Percentiles rank a stretch among this genome's conserved stretches.
phyloP scores from a whole-genome alignment of 2,888 invertebrate genomes.

The Thecocarcelia acutangulata region DNA sequence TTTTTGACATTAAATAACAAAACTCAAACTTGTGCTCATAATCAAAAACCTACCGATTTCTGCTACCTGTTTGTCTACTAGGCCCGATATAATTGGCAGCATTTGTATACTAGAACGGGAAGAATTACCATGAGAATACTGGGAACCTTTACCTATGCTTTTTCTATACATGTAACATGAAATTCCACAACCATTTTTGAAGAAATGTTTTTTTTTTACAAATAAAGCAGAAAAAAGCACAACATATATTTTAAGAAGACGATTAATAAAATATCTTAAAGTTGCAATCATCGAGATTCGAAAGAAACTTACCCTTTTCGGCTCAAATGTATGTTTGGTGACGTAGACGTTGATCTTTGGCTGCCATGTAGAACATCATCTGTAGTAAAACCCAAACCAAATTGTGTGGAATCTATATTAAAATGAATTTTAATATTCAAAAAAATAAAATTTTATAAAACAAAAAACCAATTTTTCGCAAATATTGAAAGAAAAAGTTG shows the following conservation, averaged over 20 bases:
- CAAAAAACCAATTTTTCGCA: constrained; percentile 9
- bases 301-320: constrained; percentile 77
- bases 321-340: constrained; percentile 78
- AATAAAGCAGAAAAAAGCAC: constrained; percentile 18
- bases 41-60: constrained; percentile 77
- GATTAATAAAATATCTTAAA: background rate
- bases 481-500: constrained; percentile 9
- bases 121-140: constrained; percentile 80
- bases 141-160: constrained; percentile 77
- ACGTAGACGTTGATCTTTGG: constrained; percentile 78
- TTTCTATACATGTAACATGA: constrained; percentile 70
- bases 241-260: background rate
- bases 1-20: too few relatives aligned
- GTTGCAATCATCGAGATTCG: background rate
- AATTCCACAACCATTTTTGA: constrained; percentile 40
- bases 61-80: constrained; percentile 81
- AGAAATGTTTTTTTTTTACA: constrained; percentile 9
- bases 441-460: constrained; percentile 27
- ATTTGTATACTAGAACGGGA: constrained; percentile 82
- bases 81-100: constrained; percentile 81
- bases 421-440: constrained; percentile 40
- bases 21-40: background rate
- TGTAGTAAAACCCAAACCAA: constrained; percentile 75
- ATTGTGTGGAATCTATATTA: constrained; percentile 73
- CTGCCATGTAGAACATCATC: constrained; percentile 74